Conservation (phyloP, 2,797 vertebrate genomes). For the Picus viridis region DNA sequence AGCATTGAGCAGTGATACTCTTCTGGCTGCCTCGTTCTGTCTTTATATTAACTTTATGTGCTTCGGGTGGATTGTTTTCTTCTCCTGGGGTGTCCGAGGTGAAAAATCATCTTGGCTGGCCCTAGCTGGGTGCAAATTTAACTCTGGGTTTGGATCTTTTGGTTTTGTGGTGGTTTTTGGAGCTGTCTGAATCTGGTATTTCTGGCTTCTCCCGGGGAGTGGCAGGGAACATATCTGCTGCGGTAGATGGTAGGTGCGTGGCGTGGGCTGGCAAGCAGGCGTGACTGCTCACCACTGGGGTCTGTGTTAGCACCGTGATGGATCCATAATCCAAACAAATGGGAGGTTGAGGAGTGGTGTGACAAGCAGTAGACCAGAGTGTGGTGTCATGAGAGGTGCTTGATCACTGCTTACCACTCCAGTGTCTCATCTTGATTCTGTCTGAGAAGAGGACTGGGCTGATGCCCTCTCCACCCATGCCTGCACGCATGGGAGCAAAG, state of each 20-base stretch:
- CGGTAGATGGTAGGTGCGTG: fast-evolving
- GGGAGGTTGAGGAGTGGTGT: not conserved
- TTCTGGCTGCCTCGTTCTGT: not conserved
- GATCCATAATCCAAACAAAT: not conserved
- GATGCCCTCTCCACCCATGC: not conserved
- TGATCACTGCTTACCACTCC: not conserved
- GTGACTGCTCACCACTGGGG: not conserved
- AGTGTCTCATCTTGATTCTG: not conserved
- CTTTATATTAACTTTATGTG: not conserved
- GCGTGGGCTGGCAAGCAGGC: not conserved
- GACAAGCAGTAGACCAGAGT: not conserved
- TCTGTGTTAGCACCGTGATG: not conserved
- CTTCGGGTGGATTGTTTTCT: not conserved
- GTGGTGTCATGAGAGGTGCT: not conserved
- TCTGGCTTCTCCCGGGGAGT: not conserved
- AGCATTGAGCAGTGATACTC: fast-evolving
- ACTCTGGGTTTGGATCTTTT: not conserved
- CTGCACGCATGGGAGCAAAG: not conserved
- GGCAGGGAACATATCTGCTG: not conserved
- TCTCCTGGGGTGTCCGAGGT: not conserved
- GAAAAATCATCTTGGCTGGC: not conserved
- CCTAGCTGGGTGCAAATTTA: not conserved
- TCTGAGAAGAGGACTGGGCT: not conserved
- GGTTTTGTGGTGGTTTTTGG: not conserved
- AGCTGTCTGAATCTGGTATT: not conserved